phyloP scores from a whole-genome alignment of 2,113 vertebrate species.

The Sebastes fasciatus region DNA sequence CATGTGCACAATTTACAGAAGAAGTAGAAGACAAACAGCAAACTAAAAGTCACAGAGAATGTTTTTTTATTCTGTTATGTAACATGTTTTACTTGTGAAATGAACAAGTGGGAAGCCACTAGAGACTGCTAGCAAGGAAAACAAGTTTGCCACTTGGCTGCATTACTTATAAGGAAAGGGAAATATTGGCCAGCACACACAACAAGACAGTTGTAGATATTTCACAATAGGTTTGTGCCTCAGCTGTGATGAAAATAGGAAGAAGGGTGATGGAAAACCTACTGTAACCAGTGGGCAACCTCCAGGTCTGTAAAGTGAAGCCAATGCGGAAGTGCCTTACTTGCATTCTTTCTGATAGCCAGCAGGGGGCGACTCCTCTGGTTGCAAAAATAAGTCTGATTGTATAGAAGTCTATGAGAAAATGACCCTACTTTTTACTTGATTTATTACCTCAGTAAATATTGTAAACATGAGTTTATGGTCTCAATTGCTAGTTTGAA shows the following conservation, averaged over 20 bases:
- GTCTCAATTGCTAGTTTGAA: too few species aligned
- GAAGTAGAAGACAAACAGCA: background rate
- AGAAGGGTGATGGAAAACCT: background rate
- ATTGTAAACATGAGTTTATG: too few species aligned
- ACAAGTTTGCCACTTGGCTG: slow-evolving; percentile 17
- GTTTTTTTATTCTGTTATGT: slow-evolving; percentile 18
- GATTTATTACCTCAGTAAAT: too few species aligned
- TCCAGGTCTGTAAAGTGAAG: too few species aligned
- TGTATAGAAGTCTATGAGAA: too few species aligned
- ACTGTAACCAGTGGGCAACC: background rate
- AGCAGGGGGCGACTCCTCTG: too few species aligned
- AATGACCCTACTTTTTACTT: too few species aligned
- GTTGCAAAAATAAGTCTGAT: too few species aligned
- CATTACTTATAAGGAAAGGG: background rate
- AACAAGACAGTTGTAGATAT: slow-evolving; percentile 2
- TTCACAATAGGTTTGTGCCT: background rate
- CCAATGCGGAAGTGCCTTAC: too few species aligned
- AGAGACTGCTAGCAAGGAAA: slow-evolving; percentile 12
- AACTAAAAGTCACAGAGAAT: background rate
- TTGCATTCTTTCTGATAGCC: too few species aligned
- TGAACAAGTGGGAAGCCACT: slow-evolving; percentile 31
- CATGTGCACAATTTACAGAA: background rate
- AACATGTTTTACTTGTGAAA: slow-evolving; percentile 36
- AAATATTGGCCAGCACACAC: background rate
- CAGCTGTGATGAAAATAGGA: background rate